These are phyloP conservation scores for Pseudorhombus dupliciocellatus DNA, from an alignment of 2,113 vertebrate genomes.

Conservation along the genomic window DNA sequence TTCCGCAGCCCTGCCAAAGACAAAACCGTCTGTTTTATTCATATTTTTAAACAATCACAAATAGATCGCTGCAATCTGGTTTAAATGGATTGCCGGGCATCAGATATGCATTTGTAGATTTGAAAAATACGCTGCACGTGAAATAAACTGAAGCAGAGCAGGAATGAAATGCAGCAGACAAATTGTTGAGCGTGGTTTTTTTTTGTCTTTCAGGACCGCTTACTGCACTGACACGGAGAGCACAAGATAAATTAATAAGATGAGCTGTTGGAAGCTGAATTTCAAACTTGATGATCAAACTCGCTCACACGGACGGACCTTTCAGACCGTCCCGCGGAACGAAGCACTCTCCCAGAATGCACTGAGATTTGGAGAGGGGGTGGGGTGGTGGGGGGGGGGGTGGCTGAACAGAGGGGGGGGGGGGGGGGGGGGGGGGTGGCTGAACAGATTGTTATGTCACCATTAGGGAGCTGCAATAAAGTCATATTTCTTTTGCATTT, in stretches of 20 bases:
- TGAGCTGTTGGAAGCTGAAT: slow-evolving; percentile 22
- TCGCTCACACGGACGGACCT: slow-evolving; percentile 24
- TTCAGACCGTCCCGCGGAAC: slow-evolving; percentile 22
- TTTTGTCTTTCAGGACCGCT: slow-evolving; percentile 16
- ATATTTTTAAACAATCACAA: slow-evolving; percentile 65
- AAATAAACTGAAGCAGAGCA: too few relatives aligned
- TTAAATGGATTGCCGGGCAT: slow-evolving; percentile 56
- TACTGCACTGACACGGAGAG: slow-evolving; percentile 8
- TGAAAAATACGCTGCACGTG: background rate
- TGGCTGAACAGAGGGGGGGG: slow-evolving; percentile 73
- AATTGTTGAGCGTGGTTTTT: background rate
- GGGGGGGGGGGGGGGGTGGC: slow-evolving; percentile 56
- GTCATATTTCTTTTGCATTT: slow-evolving; percentile 90
- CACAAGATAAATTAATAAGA: slow-evolving; percentile 26
- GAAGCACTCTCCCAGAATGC: slow-evolving; percentile 55
- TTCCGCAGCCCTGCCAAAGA: slow-evolving; percentile 59
- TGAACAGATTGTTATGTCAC: slow-evolving; percentile 85
- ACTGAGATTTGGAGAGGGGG: slow-evolving; percentile 55
- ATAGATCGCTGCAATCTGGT: slow-evolving; percentile 62
- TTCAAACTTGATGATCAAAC: slow-evolving; percentile 40
- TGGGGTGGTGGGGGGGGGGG: slow-evolving; percentile 46
- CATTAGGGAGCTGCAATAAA: slow-evolving; percentile 81
- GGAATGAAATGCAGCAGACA: background rate
- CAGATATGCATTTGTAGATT: background rate
- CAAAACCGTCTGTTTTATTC: slow-evolving; percentile 68